Base-by-base conservation (phyloP, 2,797 vertebrate genomes). In the Vespertilio murinus region DNA sequence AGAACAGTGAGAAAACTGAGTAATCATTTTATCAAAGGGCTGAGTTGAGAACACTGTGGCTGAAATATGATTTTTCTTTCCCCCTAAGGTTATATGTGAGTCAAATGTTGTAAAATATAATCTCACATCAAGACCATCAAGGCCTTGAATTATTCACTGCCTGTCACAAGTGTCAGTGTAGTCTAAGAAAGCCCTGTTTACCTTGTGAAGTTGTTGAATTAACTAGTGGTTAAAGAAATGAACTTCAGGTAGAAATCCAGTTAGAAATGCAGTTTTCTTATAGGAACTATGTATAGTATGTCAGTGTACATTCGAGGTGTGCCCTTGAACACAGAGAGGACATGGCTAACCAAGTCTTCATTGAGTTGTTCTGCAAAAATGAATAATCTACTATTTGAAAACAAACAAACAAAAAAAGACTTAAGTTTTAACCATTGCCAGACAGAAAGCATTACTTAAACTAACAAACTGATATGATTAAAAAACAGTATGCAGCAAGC, bases 11-110 rank as follows among this genome's bases (percentile, higher is more conserved):
- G 91, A 20, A 96, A 94, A 20, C 86, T 95, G 84, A 81, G 54
- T 91, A 73, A 33, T 90, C 30, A 14, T 92, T 97, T 95, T 96
- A 81, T 96, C 94, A 97, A 98, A 98, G 98, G 98, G 98, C 98
- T 98, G 93, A 96, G 96, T 97, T 97, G 96, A 52, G 22, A 92
- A 95, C 95, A 96, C 95, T 96, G 93, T 94, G 85, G 65, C 96
- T 93, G 87, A 97, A 79, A 95, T 97, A 88, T 0, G 1, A 64
- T 96, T 94, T 85, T 96, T 95, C 80, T 40, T n/a, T 61, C 61
- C 7, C 52, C 14, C 22, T 40, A 79, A 96, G 47, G 79, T 97
- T 86, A 96, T 7, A 52, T n/a, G 80, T 95, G 91, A 97, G 84
- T 96, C 23, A 85, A 90, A 78, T 90, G 35, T 59, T 84, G 14